Evolutionary conservation across 2,797 vertebrate genomes (phyloP), one percentile per base, ranked within the genome.

Genomic region (Melanotaenia boesemani): DNA sequence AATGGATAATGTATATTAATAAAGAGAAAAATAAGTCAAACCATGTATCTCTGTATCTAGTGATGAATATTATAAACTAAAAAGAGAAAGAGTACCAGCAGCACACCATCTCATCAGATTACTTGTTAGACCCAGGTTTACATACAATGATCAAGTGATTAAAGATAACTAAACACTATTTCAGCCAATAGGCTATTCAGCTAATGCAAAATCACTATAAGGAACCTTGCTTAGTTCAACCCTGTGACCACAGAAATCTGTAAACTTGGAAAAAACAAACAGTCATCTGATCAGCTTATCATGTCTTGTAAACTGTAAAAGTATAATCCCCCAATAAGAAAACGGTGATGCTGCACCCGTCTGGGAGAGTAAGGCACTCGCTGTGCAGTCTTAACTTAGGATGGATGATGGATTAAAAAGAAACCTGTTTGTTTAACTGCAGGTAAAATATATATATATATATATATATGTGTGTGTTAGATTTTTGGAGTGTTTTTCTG

Each of bases 131-230:
- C 3, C 13, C 48, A 72, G 52, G 82, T 91, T 90, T 80, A 84
- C 88, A 92, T 78, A 90, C 87, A 91, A 44, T 87, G 84, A 88
- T 78, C 3, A 1, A 55, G 59, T 88, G 81, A 87, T 84, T 87
- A 66, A 86, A 85, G 70, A 72, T 63, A 79, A 73, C 41, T 39
- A 36, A 56, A 76, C 36, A 39, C 67, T 37, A 62, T 36, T 79
- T 73, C 18, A 68, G 63, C 63, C 36, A 50, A 55, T n/a, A 44
- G 55, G 8, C 62, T 50, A 28, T 75, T 83, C 65, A 82, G 56
- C 61, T 80, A 66, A 86, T 84, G 84, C 36, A 79, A 82, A 86
- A 80, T 80, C 67, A 80, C 58, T 64, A 54, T 9, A 20, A 65
- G 46, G 46, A 72, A 65, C 58, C 77, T 67, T 70, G 30, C 37